Conservation (phyloP, 1,140 invertebrate species). For the Eufriesea mexicana region DNA sequence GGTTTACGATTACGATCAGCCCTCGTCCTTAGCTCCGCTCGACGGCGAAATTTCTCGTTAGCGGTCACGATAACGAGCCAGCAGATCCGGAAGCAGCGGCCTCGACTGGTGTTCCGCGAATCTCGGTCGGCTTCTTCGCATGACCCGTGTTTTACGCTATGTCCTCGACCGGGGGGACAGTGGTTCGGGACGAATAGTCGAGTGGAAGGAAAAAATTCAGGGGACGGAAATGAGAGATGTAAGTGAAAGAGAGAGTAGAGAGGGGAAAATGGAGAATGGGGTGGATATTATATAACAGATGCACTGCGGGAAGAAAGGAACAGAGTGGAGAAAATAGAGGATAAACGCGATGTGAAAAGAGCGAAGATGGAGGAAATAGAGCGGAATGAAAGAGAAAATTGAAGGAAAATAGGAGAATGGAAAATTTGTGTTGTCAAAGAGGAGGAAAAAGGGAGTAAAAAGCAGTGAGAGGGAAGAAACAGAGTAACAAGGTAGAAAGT, state of each 20-base stretch:
- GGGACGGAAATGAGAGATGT: neutral
- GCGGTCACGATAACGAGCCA: constrained; percentile 37
- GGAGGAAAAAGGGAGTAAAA: neutral
- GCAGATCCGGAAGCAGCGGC: constrained; percentile 29
- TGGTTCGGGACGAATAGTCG: neutral
- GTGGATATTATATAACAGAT: too few relatives aligned
- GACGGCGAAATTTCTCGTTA: constrained; percentile 54
- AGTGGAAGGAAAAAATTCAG: neutral
- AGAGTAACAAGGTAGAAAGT: neutral
- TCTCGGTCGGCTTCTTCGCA: constrained; percentile 41
- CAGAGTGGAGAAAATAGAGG: too few relatives aligned
- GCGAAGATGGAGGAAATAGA: too few relatives aligned
- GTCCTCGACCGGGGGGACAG: neutral
- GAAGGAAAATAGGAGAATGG: too few relatives aligned
- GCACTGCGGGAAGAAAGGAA: too few relatives aligned
- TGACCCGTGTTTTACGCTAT: constrained; percentile 37
- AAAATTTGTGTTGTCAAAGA: too few relatives aligned
- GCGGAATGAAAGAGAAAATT: too few relatives aligned
- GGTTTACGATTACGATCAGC: constrained; percentile 25
- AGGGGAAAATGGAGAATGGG: too few relatives aligned
- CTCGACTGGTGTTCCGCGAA: constrained; percentile 10
- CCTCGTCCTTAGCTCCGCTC: constrained; percentile 39
- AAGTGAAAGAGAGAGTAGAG: too few relatives aligned
- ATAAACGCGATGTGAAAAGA: too few relatives aligned
- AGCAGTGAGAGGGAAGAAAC: too few relatives aligned